Evolutionary conservation across 30 jellyfish, hydroid and myxozoan genomes (phyloP).

Genomic region (Cassiopea andromeda): DNA sequence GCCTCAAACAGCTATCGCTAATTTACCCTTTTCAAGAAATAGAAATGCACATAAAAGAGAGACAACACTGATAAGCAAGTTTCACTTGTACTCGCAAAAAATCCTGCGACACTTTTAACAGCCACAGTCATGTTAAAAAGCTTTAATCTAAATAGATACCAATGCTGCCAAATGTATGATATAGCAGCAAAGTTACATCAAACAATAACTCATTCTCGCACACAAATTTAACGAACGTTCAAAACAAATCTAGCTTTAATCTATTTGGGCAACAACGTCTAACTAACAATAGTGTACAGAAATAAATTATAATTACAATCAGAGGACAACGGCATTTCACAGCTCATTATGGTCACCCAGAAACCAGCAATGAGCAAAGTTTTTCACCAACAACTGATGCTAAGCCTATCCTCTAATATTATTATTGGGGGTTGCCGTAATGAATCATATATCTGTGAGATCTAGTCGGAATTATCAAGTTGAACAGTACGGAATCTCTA

Average conservation of each 20-base stretch:
- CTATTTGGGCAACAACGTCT: conserved; percentile 49
- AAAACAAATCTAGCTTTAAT: conserved; percentile 42
- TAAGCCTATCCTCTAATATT: neutral
- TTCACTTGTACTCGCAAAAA: conserved; percentile 67
- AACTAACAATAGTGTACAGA: conserved; percentile 39
- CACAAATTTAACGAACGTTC: conserved; percentile 48
- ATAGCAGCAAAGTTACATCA: conserved; percentile 30
- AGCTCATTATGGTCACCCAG: neutral
- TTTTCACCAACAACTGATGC: neutral
- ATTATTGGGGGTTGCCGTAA: neutral
- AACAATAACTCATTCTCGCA: conserved; percentile 61
- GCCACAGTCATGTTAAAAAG: conserved; percentile 69
- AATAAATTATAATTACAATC: conserved; percentile 46
- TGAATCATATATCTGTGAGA: conserved; percentile 13
- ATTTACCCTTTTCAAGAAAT: neutral
- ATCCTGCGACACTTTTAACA: conserved; percentile 61
- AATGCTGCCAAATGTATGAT: conserved; percentile 49
- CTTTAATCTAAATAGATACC: conserved; percentile 28
- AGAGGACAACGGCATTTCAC: neutral
- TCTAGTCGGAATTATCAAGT: conserved; percentile 20
- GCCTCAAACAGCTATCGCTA: too few species aligned
- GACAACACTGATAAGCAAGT: conserved; percentile 37
- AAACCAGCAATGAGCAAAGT: conserved; percentile 1
- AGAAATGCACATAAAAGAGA: neutral
- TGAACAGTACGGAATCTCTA: conserved; percentile 5